Evolutionary conservation across 35 echinoderm and acorn worm species (phyloP).

Genomic region (Apostichopus japonicus): DNA sequence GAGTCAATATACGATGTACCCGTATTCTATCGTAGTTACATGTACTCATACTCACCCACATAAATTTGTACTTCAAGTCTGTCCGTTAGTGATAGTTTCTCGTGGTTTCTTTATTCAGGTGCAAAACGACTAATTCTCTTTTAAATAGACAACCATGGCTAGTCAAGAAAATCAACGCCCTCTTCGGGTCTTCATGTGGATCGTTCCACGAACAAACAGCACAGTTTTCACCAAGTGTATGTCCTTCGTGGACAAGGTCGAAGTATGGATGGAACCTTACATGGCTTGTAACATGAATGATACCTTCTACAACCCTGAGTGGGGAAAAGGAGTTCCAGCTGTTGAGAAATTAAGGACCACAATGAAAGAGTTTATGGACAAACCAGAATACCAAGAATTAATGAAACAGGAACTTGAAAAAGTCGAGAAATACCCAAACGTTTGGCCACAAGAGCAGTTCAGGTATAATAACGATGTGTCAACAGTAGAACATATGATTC

Average conservation of each 20-base stretch:
- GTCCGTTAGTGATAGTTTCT: too few relatives aligned
- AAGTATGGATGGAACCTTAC: slow-evolving; percentile 4
- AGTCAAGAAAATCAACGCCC: background rate
- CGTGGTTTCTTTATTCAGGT: too few relatives aligned
- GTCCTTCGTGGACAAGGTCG: slow-evolving; percentile 14
- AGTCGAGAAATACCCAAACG: background rate
- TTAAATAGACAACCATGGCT: background rate
- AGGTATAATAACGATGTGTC: background rate
- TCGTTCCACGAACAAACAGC: slow-evolving; percentile 7
- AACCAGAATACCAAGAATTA: background rate
- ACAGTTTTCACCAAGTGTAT: slow-evolving; percentile 40
- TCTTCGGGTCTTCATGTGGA: slow-evolving; percentile 9
- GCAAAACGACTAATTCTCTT: too few relatives aligned
- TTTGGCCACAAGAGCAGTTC: background rate
- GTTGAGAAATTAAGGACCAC: background rate
- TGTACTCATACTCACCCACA: too few relatives aligned
- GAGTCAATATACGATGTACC: too few relatives aligned
- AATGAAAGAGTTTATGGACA: background rate
- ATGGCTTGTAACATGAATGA: slow-evolving; percentile 8
- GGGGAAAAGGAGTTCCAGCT: background rate
- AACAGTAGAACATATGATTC: too few relatives aligned
- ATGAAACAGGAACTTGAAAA: slow-evolving; percentile 4
- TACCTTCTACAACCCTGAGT: slow-evolving; percentile 7
- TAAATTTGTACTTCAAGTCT: too few relatives aligned
- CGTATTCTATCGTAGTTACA: too few relatives aligned